Evolutionary conservation across 2,888 invertebrate genomes (phyloP).

Genomic region (Candidula unifasciata): DNA sequence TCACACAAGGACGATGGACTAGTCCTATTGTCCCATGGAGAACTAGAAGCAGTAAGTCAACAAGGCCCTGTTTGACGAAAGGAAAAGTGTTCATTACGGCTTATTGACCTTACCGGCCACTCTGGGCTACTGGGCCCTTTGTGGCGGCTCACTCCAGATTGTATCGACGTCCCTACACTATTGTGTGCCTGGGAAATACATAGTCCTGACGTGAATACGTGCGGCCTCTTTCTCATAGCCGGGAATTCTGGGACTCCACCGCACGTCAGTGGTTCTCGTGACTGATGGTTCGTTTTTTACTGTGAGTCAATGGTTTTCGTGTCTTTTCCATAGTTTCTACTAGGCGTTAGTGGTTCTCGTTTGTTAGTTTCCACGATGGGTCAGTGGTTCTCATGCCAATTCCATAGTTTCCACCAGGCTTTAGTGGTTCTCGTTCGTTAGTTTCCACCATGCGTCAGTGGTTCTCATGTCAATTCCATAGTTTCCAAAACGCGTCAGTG

Average conservation of each 20-base stretch:
- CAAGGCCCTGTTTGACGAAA: slow-evolving; percentile 33
- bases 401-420: too few relatives aligned
- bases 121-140: slow-evolving; percentile 26
- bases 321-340: too few relatives aligned
- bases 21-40: not conserved
- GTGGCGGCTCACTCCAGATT: slow-evolving; percentile 6
- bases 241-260: too few relatives aligned
- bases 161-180: slow-evolving; percentile 33
- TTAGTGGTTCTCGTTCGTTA: too few relatives aligned
- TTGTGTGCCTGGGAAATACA: not conserved
- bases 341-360: too few relatives aligned
- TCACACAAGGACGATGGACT: slow-evolving; percentile 18
- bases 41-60: slow-evolving; percentile 29
- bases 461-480: too few relatives aligned
- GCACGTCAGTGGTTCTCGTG: not conserved
- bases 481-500: too few relatives aligned
- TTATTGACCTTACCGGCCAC: slow-evolving; percentile 36
- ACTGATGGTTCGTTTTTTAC: not conserved
- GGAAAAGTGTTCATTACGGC: slow-evolving; percentile 43
- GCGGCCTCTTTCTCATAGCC: not conserved
- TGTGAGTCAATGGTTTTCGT: too few relatives aligned
- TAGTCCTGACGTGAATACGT: not conserved
- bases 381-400: too few relatives aligned
- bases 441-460: too few relatives aligned
- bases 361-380: too few relatives aligned